Evolutionary conservation across 2,113 vertebrate genomes (phyloP).

Genomic region (Trichomycterus rosablanca): DNA sequence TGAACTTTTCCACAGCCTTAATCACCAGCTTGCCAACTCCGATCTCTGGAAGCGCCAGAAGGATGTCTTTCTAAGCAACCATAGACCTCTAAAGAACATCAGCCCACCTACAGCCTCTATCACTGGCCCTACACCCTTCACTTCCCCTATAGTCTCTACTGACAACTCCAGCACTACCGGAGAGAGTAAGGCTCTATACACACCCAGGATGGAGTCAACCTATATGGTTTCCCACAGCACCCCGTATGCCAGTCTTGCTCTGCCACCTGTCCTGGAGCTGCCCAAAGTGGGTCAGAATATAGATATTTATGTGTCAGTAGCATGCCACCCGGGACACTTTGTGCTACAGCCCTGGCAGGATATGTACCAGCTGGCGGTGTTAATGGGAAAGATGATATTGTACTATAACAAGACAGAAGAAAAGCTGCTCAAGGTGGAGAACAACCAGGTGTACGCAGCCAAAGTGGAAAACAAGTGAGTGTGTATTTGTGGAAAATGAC

Average conservation of each 20-base stretch:
- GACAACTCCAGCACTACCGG: slow-evolving; percentile 30
- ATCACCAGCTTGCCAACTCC: slow-evolving; percentile 78
- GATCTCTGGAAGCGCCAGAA: slow-evolving; percentile 87
- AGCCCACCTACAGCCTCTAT: slow-evolving; percentile 49
- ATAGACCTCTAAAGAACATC: slow-evolving; percentile 41
- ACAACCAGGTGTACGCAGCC: slow-evolving; percentile 87
- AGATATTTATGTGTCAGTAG: slow-evolving; percentile 86
- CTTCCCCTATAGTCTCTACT: slow-evolving; percentile 33
- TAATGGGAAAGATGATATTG: slow-evolving; percentile 97
- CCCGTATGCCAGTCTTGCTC: slow-evolving; percentile 34
- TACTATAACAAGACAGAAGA: slow-evolving; percentile 85
- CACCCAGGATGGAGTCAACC: slow-evolving; percentile 12
- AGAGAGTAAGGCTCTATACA: slow-evolving; percentile 34
- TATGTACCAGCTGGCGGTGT: slow-evolving; percentile 84
- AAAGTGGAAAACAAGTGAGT: slow-evolving; percentile 93
- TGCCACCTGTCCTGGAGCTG: slow-evolving; percentile 76
- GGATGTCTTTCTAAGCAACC: slow-evolving; percentile 81
- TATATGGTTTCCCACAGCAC: slow-evolving; percentile 21
- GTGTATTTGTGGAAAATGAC: neutral
- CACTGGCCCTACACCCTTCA: slow-evolving; percentile 29
- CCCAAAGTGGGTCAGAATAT: slow-evolving; percentile 76
- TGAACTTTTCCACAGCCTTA: slow-evolving; percentile 76
- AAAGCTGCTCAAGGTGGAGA: slow-evolving; percentile 68
- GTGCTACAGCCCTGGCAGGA: slow-evolving; percentile 94
- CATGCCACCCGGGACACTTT: slow-evolving; percentile 94